Evolutionary conservation across 2,797 vertebrate genomes (phyloP).

Genomic region (Macrochelys suwanniensis): DNA sequence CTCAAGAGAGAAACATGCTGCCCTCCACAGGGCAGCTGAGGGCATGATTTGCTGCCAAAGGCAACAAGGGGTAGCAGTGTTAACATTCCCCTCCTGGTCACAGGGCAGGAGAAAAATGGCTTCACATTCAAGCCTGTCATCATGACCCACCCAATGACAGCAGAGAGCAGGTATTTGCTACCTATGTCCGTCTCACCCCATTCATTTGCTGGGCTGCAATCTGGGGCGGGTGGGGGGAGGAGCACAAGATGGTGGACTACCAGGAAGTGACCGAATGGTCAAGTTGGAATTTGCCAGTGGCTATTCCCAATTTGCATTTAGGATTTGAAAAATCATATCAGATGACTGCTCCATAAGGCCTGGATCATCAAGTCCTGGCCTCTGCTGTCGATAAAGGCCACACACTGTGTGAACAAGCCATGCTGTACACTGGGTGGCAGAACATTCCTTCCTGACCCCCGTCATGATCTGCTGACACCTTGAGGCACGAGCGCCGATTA

Average conservation of each 20-base stretch:
- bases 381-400: neutral
- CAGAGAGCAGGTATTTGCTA: neutral
- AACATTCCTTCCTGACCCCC: neutral
- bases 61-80: accelerated
- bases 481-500: accelerated
- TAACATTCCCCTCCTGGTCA: accelerated
- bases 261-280: neutral
- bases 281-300: neutral
- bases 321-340: neutral
- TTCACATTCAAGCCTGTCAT: accelerated
- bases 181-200: accelerated
- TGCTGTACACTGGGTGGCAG: no score
- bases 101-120: accelerated
- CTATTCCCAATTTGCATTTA: neutral
- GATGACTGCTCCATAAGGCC: neutral
- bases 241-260: neutral
- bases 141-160: neutral
- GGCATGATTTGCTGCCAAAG: neutral
- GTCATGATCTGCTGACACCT: accelerated
- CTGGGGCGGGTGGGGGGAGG: neutral
- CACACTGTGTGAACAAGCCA: no score
- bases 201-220: accelerated
- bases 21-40: neutral
- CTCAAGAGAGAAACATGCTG: neutral
- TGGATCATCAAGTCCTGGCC: no score